Evolutionary conservation across 2,888 invertebrate species (phyloP), one percentile per base, ranked within the genome.

Genomic region (Baronia brevicornis): DNA sequence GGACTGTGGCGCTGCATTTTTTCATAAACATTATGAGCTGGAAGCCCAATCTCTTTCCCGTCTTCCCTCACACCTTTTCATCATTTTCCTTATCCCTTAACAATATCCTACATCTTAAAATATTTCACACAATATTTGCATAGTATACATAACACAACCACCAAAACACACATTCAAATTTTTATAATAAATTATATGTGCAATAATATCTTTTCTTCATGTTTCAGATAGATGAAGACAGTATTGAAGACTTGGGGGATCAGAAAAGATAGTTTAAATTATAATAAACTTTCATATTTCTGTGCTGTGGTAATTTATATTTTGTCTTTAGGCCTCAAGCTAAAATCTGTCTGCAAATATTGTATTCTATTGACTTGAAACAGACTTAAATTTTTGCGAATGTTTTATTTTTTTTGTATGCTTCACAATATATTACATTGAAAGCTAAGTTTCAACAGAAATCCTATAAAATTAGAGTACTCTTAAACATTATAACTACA

Each of bases 171-270:
- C n/a, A n/a, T n/a, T n/a, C n/a, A n/a, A n/a, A n/a, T n/a, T 19
- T n/a, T 18, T 28, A 23, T 19, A n/a, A 12, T 20, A 34, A 20
- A 14, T 28, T 41, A 29, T 27, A 14, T 21, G 19, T 4, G 20
- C 7, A 29, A 18, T 24, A 26, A 22, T 36, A 8, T 14, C 5
- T 1, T 23, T 29, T 30, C 37, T 39, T 44, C n/a, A n/a, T n/a
- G n/a, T 87, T 85, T 33, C 68, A 91, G 90, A 94, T 96, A 68
- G 95, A 95, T 77, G 95, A 95, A 77, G 95, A 96, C 65, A 90
- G 89, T 49, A 95, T 96, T 73, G 96, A 96, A 72, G 95, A 96
- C 84, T 85, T 96, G 46, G 96, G 96, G 24, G 96, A 96, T 78
- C 93, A 93, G 61, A 96, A 95, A 70, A 92, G 95, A 88, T 95